Evolutionary conservation across 2,797 vertebrate species (phyloP).

Genomic region (Myiotriccus ornatus): DNA sequence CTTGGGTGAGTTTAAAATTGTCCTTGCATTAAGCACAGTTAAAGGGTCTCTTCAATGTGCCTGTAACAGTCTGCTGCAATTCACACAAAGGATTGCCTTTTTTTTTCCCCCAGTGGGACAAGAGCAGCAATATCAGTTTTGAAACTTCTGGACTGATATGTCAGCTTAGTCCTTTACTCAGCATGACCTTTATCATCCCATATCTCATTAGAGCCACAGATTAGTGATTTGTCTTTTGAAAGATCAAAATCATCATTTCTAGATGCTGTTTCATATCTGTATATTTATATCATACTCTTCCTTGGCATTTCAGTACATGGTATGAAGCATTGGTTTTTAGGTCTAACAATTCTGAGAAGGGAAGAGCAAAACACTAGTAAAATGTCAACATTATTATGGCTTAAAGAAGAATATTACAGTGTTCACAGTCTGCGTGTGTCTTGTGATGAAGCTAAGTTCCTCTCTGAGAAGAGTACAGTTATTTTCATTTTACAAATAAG

Average conservation of each 20-base stretch:
- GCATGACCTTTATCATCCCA: slow-evolving; percentile 32
- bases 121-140: background rate
- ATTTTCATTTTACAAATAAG: slow-evolving; percentile 32
- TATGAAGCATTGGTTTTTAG: background rate
- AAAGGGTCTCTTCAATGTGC: background rate
- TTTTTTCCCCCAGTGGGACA: background rate
- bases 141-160: background rate
- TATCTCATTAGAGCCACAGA: slow-evolving; percentile 36
- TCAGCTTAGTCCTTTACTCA: background rate
- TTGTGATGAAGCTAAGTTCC: background rate
- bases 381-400: slow-evolving; percentile 25
- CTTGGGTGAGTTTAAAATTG: slow-evolving; percentile 19
- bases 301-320: slow-evolving; percentile 4
- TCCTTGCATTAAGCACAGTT: slow-evolving; percentile 14
- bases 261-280: slow-evolving; percentile 21
- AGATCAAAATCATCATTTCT: slow-evolving; percentile 49
- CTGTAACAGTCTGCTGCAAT: background rate
- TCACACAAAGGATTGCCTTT: background rate
- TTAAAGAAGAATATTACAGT: slow-evolving; percentile 14
- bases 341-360: background rate
- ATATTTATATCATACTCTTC: slow-evolving; percentile 20
- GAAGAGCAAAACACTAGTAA: background rate
- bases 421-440: background rate
- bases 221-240: slow-evolving; percentile 37
- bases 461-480: background rate